Evolutionary conservation across 1,140 invertebrate genomes (phyloP).

Genomic region (Neodiprion virginianus): DNA sequence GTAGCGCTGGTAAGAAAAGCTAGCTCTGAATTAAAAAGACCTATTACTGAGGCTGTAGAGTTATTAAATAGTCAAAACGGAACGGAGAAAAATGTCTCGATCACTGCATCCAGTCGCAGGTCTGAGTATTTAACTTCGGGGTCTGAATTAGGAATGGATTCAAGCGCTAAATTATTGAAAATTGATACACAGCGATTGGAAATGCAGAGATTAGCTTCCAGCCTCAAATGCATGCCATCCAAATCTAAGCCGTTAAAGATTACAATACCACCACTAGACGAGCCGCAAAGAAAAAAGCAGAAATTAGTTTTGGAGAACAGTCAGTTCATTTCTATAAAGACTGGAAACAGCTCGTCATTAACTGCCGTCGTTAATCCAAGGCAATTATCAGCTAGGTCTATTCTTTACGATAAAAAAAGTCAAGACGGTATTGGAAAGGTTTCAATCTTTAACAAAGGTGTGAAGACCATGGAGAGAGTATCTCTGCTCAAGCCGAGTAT

Average conservation of each 20-base stretch:
- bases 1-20: background rate
- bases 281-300: slow-evolving; percentile 35
- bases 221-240: slow-evolving; percentile 12
- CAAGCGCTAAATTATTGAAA: background rate
- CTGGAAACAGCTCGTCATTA: slow-evolving; percentile 10
- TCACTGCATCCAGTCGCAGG: too few species aligned
- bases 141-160: background rate
- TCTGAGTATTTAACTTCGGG: background rate
- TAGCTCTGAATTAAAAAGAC: too few species aligned
- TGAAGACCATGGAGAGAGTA: background rate
- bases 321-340: slow-evolving; percentile 39
- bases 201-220: slow-evolving; percentile 21
- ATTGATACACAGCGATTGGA: background rate
- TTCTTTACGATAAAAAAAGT: slow-evolving; percentile 10
- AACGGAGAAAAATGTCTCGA: background rate
- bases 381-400: background rate
- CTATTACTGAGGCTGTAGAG: too few species aligned
- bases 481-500: slow-evolving; percentile 13
- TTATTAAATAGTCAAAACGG: background rate
- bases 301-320: slow-evolving; percentile 45
- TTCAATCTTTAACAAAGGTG: background rate
- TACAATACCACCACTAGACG: slow-evolving; percentile 41
- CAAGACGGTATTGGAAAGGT: background rate
- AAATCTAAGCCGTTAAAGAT: slow-evolving; percentile 47
- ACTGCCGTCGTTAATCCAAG: background rate